Evolutionary conservation across 2,113 vertebrate genomes (phyloP), one percentile per base, ranked within the genome.

Genomic region (Calidris pugnax): DNA sequence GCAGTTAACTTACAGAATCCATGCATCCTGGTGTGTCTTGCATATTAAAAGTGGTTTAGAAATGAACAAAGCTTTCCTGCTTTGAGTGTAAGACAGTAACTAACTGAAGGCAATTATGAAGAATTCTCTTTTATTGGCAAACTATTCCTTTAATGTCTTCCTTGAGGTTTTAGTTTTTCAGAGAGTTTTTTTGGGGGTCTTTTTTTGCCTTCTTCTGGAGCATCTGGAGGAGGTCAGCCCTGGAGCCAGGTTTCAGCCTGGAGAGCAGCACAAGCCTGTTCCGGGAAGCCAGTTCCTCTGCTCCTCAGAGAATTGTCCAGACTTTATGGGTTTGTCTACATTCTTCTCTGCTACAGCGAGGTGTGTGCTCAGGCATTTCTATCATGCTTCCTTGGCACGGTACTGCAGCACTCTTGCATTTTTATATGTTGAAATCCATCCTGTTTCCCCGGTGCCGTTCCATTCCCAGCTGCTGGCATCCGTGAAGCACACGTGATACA

Each of bases 331-430:
- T 81, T 77, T 81, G 64, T 80, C 87, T 89, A 59, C 71, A 80
- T 97, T 92, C 87, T 93, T 89, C 81, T 62, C 81, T 80, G 43
- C 45, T 77, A 57, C 18, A 92, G 59, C 62, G 95, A 89, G 85
- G 92, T 95, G 90, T 85, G 64, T 64, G 67, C 59, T 77, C 83
- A 94, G 56, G 47, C 60, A 69, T 91, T 96, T 95, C 82, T 87
- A 66, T 91, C 69, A 15, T 69, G 69, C 22, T 92, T 92, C 67
- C 47, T 12, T 85, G 86, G 77, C 73, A 84, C 0, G 1, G 12
- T 73, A 59, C 69, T 53, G 50, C 22, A 82, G 63, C 22, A 47
- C 57, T 84, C 74, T 39, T 50, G 35, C 30, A 55, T 82, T 93
- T 95, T 87, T 83, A 4, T 53, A 67, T 73, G 93, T 80, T 79